Percentiles rank a stretch among this genome's conserved stretches.
phyloP scores from a whole-genome alignment of 2,113 vertebrate species.

The Dromiciops gliroides region DNA sequence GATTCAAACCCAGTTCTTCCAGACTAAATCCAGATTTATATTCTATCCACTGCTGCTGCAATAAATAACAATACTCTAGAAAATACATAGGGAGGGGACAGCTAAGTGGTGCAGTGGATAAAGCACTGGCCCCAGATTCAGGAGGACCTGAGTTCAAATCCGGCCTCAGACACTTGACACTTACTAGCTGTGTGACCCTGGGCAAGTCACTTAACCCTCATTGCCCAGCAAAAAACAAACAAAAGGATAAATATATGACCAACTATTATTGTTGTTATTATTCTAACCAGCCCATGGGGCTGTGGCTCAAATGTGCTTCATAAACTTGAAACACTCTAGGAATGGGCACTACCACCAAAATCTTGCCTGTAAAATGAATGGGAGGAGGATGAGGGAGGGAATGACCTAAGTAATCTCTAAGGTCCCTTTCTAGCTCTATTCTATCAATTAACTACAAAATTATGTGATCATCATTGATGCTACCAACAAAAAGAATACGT shows the following conservation, averaged over 20 bases:
- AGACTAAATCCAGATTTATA: not conserved
- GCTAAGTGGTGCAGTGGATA: no score
- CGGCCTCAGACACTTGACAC: no score
- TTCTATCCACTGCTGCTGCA: not conserved
- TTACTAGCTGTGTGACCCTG: no score
- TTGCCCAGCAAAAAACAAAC: no score
- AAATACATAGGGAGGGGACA: no score
- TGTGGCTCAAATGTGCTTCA: not conserved
- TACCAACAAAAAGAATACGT: constrained; percentile 30
- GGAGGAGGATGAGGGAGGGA: not conserved
- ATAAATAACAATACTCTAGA: not conserved
- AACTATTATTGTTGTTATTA: not conserved
- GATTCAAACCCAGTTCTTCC: not conserved
- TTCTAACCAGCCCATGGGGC: not conserved
- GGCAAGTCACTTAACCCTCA: no score
- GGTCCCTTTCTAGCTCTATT: not conserved
- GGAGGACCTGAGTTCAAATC: no score
- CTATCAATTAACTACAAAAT: not conserved
- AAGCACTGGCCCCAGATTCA: no score
- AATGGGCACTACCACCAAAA: not conserved
- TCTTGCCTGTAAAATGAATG: not conserved
- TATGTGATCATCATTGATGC: constrained; percentile 22
- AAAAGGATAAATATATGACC: not conserved
- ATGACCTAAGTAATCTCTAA: constrained; percentile 17
- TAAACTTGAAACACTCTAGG: not conserved